These are phyloP conservation scores for Bellardia bayeri DNA, from an alignment of 2,888 invertebrate species.

Conservation along the genomic window DNA sequence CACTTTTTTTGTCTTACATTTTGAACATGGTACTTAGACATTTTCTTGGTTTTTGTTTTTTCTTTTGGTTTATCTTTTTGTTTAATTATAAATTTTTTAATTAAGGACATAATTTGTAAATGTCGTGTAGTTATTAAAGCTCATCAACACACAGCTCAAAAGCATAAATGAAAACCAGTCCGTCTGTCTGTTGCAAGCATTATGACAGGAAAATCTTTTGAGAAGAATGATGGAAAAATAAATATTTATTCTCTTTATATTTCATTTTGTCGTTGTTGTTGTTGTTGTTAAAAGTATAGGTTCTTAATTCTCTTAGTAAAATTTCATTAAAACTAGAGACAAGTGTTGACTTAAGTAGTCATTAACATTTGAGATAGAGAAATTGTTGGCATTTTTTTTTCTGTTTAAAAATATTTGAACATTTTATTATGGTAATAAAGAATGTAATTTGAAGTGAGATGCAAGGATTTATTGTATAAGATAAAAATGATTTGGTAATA, in stretches of 20 bases:
- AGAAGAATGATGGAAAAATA: constrained; percentile 41
- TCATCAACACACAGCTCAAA: constrained; percentile 56
- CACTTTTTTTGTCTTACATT: neutral
- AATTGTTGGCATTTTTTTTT: neutral
- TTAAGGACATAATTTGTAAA: constrained; percentile 69
- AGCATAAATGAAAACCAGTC: neutral
- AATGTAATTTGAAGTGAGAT: neutral
- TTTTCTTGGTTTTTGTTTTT: constrained; percentile 6
- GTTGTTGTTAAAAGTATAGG: neutral
- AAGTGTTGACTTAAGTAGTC: constrained; percentile 33
- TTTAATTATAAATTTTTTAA: constrained; percentile 46
- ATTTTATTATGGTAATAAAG: neutral
- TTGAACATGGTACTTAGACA: constrained; percentile 9
- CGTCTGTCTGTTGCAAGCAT: neutral
- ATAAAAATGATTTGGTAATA: too few species aligned
- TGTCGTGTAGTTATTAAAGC: constrained; percentile 68
- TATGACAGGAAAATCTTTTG: constrained; percentile 29
- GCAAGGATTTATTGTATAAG: neutral
- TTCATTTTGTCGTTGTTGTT: neutral
- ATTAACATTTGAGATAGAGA: neutral
- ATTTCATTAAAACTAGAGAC: constrained; percentile 20
- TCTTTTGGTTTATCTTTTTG: constrained; percentile 8
- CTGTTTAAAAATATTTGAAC: neutral
- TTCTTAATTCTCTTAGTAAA: constrained; percentile 28
- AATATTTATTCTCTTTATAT: constrained; percentile 40